Percentiles rank a stretch among this genome's conserved stretches.
Conservation (phyloP, 2,888 invertebrate species). For the Gortyna flavago region DNA sequence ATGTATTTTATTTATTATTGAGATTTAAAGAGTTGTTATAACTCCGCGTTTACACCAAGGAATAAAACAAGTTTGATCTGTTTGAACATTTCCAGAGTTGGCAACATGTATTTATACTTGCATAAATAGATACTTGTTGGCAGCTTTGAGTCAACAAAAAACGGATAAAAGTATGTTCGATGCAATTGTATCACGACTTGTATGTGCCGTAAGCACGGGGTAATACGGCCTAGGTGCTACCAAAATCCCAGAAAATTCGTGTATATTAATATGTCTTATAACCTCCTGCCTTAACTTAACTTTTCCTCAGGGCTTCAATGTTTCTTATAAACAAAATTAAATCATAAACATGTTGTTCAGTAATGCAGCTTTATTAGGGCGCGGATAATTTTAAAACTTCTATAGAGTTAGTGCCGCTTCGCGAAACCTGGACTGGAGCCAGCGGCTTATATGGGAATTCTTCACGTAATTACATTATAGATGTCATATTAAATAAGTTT, state of each 20-base stretch:
- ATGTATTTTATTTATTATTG: not conserved
- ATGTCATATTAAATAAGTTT: constrained; percentile 71
- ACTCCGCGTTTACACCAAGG: not conserved
- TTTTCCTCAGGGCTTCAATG: constrained; percentile 18
- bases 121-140: too few relatives aligned
- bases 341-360: constrained; percentile 50
- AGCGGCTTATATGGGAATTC: constrained; percentile 74
- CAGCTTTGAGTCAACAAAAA: too few relatives aligned
- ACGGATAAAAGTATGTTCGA: too few relatives aligned
- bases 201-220: not conserved
- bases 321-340: constrained; percentile 56
- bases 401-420: constrained; percentile 52
- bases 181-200: too few relatives aligned
- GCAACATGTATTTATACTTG: not conserved
- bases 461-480: constrained; percentile 77
- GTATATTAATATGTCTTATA: constrained; percentile 27
- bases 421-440: constrained; percentile 72
- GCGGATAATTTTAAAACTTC: constrained; percentile 61
- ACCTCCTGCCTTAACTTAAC: constrained; percentile 7
- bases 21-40: not conserved
- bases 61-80: not conserved
- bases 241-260: not conserved
- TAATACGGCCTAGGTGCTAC: not conserved
- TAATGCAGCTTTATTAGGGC: constrained; percentile 50
- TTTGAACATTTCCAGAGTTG: not conserved